A percentile compares a stretch with the other conserved stretches of the same genome.
phyloP scores from a whole-genome alignment of 2,113 vertebrate species.

The Dromiciops gliroides region DNA sequence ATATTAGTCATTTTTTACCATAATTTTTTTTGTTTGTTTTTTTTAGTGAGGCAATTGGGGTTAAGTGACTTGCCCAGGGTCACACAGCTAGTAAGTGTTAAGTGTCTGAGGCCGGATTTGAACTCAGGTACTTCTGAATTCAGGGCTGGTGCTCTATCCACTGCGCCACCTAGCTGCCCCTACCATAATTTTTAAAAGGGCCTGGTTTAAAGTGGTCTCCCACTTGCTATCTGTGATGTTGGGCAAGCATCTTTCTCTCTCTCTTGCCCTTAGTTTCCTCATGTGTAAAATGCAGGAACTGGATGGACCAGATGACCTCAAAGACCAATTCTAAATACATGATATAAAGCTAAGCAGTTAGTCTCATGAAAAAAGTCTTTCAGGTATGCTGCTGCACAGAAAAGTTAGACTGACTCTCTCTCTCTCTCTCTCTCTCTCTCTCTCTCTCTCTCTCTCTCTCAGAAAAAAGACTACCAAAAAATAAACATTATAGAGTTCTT shows the following conservation, averaged over 20 bases:
- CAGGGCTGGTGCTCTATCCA: too few species aligned
- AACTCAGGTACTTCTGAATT: too few species aligned
- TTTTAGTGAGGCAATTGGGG: too few species aligned
- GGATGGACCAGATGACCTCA: neutral
- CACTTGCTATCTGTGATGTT: neutral
- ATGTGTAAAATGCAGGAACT: neutral
- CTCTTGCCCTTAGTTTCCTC: neutral
- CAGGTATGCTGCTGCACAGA: neutral
- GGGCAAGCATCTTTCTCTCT: neutral
- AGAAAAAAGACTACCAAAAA: neutral
- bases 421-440: neutral
- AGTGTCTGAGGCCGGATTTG: too few species aligned
- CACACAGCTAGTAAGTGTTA: too few species aligned
- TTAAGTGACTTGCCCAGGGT: too few species aligned
- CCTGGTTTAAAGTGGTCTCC: neutral
- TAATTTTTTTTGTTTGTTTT: too few species aligned
- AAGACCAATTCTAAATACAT: neutral
- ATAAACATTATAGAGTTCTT: neutral
- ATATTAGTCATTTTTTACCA: too few species aligned
- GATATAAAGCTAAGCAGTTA: neutral
- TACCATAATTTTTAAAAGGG: neutral
- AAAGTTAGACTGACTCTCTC: neutral
- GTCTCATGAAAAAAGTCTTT: neutral
- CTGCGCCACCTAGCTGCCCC: too few species aligned
- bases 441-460: neutral